Evolutionary conservation across 2,888 invertebrate genomes (phyloP).

Genomic region (Drosophila pseudotalamancana): DNA sequence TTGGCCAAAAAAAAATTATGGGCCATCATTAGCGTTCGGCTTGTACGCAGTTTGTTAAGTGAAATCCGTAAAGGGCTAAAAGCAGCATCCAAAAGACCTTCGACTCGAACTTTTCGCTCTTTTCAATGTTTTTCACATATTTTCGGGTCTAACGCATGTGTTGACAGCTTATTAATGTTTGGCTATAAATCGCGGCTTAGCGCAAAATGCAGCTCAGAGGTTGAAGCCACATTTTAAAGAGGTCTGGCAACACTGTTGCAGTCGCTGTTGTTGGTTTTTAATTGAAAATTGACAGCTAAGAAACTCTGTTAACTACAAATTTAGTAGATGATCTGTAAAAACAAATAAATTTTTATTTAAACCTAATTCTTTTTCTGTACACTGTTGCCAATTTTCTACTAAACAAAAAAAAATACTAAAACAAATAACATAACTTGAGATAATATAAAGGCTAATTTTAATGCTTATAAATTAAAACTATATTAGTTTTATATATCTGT

Average conservation of each 20-base stretch:
- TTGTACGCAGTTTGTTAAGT: constrained; percentile 75
- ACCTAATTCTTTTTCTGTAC: not conserved
- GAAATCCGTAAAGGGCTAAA: too few relatives aligned
- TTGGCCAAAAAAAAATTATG: constrained; percentile 80
- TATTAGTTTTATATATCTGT: too few relatives aligned
- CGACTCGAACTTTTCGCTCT: not conserved
- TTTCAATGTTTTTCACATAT: constrained; percentile 10
- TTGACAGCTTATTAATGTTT: constrained; percentile 83
- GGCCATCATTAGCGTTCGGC: constrained; percentile 78
- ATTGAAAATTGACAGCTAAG: not conserved
- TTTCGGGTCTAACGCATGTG: constrained; percentile 77
- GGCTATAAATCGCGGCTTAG: constrained; percentile 70
- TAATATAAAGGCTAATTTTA: too few relatives aligned
- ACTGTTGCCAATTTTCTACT: not conserved
- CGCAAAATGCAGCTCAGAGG: constrained; percentile 11
- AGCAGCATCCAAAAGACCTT: constrained; percentile 44
- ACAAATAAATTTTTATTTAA: not conserved
- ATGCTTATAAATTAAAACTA: too few relatives aligned
- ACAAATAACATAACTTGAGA: too few relatives aligned
- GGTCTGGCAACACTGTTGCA: constrained; percentile 48
- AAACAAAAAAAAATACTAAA: too few relatives aligned
- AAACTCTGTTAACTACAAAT: not conserved
- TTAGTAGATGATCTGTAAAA: not conserved
- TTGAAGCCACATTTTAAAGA: constrained; percentile 4
- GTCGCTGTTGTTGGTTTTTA: constrained; percentile 7